phyloP scores from a whole-genome alignment of 2,113 vertebrate species.

The Tinamus guttatus region DNA sequence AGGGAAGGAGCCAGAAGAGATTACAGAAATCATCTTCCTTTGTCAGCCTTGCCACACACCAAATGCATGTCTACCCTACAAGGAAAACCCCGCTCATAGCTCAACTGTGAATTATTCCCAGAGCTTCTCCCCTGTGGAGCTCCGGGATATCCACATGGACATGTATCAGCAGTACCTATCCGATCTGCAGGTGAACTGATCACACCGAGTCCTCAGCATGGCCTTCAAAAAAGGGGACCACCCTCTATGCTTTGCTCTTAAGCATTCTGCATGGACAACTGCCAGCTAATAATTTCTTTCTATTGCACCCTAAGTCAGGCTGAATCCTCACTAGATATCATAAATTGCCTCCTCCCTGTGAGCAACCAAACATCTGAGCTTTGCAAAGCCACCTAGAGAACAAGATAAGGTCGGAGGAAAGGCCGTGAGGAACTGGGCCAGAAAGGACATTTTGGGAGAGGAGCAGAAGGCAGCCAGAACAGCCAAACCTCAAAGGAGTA shows the following conservation, averaged over 20 bases:
- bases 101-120: neutral
- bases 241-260: too few relatives aligned
- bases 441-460: neutral
- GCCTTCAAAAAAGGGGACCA: neutral
- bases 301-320: neutral
- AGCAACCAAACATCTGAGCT: neutral
- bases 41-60: neutral
- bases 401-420: neutral
- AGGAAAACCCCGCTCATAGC: neutral
- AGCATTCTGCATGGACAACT: neutral
- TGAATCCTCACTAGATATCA: neutral
- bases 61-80: neutral
- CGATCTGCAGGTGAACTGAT: neutral
- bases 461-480: neutral
- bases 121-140: neutral
- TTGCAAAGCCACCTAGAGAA: neutral
- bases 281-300: neutral
- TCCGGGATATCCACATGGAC: accelerated
- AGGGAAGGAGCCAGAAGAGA: neutral
- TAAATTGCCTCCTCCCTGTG: neutral
- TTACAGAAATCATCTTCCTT: neutral
- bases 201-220: neutral
- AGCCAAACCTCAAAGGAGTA: neutral
- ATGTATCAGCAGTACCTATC: neutral
- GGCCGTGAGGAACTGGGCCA: neutral